Percentiles rank a stretch among this genome's conserved stretches.
phyloP scores from a whole-genome alignment of 2,113 vertebrate species.

The Tyrannus savana region DNA sequence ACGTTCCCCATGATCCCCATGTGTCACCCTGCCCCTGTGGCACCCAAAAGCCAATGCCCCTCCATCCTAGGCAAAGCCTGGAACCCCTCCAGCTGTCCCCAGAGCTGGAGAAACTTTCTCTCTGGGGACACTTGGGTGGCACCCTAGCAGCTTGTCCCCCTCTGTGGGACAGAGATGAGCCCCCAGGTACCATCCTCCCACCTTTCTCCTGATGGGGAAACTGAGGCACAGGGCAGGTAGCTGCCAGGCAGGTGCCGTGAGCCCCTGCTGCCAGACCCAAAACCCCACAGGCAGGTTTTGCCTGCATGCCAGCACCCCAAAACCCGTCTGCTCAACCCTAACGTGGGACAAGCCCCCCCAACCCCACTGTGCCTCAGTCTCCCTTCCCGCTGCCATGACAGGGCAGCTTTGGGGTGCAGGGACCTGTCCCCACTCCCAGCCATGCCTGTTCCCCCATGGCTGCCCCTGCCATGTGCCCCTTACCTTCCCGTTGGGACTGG shows the following conservation, averaged over 20 bases:
- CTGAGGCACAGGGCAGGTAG: not conserved
- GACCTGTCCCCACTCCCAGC: not conserved
- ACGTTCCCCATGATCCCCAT: not conserved
- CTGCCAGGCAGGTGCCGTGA: not conserved
- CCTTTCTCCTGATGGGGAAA: not conserved
- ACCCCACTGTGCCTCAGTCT: not conserved
- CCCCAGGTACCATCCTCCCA: not conserved
- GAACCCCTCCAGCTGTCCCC: not conserved
- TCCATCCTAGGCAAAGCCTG: not conserved
- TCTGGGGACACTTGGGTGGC: not conserved
- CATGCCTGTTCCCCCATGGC: not conserved
- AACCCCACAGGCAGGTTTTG: not conserved
- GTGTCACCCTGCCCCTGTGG: not conserved
- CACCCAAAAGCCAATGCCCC: not conserved
- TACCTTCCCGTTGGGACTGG: constrained; percentile 84
- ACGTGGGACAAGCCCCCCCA: not conserved
- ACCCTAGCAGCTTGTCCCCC: not conserved
- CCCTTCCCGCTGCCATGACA: not conserved
- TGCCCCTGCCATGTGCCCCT: not conserved
- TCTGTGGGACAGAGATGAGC: not conserved
- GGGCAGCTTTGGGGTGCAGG: not conserved
- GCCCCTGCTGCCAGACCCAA: not conserved
- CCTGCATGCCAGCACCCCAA: not conserved
- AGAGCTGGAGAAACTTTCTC: not conserved
- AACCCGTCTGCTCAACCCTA: not conserved